Conservation (phyloP, 2,113 vertebrate genomes). For the Pangasianodon gigas region DNA sequence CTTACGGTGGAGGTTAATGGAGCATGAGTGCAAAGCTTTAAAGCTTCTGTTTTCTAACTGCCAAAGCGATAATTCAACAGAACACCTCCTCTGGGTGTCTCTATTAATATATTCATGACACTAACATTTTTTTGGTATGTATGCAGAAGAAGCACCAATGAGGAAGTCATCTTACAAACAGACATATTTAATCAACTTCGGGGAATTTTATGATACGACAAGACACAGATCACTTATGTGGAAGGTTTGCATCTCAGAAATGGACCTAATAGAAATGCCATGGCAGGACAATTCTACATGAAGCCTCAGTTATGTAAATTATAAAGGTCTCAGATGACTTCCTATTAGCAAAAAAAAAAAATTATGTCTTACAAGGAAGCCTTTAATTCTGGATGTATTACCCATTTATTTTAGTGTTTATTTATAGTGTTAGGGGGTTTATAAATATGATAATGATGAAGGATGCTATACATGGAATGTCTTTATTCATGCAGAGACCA, state of each 20-base stretch:
- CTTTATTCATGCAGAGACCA: background rate
- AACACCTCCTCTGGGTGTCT: slow-evolving; percentile 12
- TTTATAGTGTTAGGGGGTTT: background rate
- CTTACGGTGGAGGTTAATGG: background rate
- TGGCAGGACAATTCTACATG: background rate
- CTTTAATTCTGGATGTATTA: background rate
- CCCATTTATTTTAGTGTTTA: background rate
- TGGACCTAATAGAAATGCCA: background rate
- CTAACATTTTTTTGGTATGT: background rate
- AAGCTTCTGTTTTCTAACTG: background rate
- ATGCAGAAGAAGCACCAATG: background rate
- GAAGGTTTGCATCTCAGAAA: background rate
- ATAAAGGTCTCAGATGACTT: background rate
- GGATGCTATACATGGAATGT: too few relatives aligned
- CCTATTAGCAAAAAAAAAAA: background rate
- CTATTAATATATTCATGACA: slow-evolving; percentile 7
- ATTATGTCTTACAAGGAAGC: background rate
- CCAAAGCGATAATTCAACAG: background rate
- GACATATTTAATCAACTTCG: background rate
- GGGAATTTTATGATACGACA: background rate
- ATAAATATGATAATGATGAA: too few relatives aligned
- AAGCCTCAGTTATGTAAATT: background rate
- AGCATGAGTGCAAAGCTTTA: background rate
- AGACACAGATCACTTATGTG: background rate
- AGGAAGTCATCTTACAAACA: background rate